phyloP scores from a whole-genome alignment of 2,888 invertebrate species.

The Operophtera brumata region DNA sequence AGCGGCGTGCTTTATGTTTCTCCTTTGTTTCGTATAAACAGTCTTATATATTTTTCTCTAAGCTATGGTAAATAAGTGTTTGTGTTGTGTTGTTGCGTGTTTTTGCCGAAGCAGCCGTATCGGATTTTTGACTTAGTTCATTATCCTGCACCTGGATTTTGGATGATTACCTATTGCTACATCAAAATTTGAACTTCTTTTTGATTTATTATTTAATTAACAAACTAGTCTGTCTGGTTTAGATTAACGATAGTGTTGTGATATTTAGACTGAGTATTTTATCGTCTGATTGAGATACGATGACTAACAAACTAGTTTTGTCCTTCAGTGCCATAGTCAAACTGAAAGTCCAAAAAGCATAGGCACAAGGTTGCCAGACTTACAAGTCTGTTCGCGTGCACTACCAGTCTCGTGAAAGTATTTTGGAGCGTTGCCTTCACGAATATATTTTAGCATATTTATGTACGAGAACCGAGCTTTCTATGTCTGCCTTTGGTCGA shows the following conservation, averaged over 20 bases:
- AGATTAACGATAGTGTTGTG: background rate
- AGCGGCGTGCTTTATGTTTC: constrained; percentile 55
- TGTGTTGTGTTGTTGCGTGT: constrained; percentile 43
- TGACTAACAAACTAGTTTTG: constrained; percentile 31
- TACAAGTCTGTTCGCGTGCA: constrained; percentile 60
- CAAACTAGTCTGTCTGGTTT: constrained; percentile 12
- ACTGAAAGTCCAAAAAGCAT: constrained; percentile 34
- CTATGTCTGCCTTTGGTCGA: constrained; percentile 56
- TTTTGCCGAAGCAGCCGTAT: constrained; percentile 54
- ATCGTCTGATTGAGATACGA: background rate
- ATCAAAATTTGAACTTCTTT: constrained; percentile 29
- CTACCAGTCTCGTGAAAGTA: constrained; percentile 75
- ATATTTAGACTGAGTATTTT: constrained; percentile 1
- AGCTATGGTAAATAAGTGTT: constrained; percentile 43
- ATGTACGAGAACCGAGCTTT: constrained; percentile 65
- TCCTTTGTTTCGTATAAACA: constrained; percentile 38
- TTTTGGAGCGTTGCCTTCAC: constrained; percentile 69
- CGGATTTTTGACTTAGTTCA: constrained; percentile 47
- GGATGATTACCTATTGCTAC: constrained; percentile 38
- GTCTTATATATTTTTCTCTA: constrained; percentile 28
- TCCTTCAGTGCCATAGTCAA: constrained; percentile 29
- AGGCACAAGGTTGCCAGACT: constrained; percentile 48
- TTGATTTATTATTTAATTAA: constrained; percentile 9
- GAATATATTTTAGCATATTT: constrained; percentile 75
- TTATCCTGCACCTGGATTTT: constrained; percentile 35